Conservation (phyloP, 2,113 vertebrate genomes). For the Ursus arctos region DNA sequence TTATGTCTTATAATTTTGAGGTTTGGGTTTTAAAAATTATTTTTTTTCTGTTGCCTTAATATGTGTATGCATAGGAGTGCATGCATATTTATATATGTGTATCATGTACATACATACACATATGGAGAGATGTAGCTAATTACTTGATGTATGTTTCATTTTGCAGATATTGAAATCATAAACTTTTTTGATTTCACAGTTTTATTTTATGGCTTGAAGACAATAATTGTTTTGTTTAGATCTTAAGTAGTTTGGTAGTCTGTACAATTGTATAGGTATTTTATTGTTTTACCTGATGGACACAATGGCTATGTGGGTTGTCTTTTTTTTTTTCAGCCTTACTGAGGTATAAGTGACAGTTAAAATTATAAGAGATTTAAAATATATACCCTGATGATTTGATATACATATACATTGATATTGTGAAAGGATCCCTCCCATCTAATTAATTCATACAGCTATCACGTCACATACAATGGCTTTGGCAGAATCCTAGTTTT, state of each 20-base stretch:
- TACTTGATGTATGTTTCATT: neutral
- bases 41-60: slow-evolving; percentile 1
- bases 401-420: neutral
- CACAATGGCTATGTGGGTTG: neutral
- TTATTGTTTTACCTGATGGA: neutral
- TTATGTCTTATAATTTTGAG: neutral
- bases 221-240: neutral
- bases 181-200: neutral
- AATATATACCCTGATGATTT: neutral
- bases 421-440: neutral
- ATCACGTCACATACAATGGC: neutral
- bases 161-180: neutral
- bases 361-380: neutral
- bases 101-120: neutral
- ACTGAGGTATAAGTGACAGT: neutral
- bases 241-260: neutral
- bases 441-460: neutral
- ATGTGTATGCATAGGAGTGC: neutral
- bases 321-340: neutral
- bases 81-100: neutral
- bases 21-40: neutral
- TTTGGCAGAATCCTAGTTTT: neutral
- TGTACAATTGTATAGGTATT: neutral
- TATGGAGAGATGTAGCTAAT: neutral
- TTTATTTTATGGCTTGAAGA: neutral